phyloP scores from a whole-genome alignment of 2,113 vertebrate genomes.

The Sprattus sprattus region DNA sequence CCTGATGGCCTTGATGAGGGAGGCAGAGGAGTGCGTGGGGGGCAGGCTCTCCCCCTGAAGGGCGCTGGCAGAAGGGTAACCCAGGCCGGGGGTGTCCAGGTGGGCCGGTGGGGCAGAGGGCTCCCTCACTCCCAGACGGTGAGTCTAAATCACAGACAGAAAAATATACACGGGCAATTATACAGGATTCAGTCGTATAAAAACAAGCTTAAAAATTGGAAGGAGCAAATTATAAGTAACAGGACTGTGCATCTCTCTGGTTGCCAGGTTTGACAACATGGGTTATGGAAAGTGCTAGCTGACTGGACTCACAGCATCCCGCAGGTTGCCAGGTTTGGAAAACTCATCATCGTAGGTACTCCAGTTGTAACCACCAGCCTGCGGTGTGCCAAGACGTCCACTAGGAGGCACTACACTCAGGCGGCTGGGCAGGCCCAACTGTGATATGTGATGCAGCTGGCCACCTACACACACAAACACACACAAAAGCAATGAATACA shows the following conservation, averaged over 20 bases:
- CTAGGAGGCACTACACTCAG: slow-evolving; percentile 82
- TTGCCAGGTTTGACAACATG: background rate
- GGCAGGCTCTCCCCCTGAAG: slow-evolving; percentile 80
- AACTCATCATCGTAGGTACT: slow-evolving; percentile 79
- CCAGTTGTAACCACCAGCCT: slow-evolving; percentile 83
- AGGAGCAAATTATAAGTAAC: background rate
- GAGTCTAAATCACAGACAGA: slow-evolving; percentile 84
- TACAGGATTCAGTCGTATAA: too few relatives aligned
- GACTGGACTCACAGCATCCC: slow-evolving; percentile 83
- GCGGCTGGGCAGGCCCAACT: slow-evolving; percentile 86
- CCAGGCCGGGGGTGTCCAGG: slow-evolving; percentile 73
- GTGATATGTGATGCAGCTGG: slow-evolving; percentile 91
- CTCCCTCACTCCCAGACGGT: slow-evolving; percentile 80
- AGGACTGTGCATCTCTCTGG: background rate
- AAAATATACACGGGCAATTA: slow-evolving; percentile 77
- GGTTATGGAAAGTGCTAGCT: background rate
- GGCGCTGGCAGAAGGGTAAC: slow-evolving; percentile 74
- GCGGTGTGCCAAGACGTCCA: slow-evolving; percentile 72
- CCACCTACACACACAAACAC: slow-evolving; percentile 72
- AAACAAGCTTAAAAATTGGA: background rate
- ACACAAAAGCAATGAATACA: slow-evolving; percentile 19
- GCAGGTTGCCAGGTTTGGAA: slow-evolving; percentile 64
- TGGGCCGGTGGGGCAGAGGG: slow-evolving; percentile 78
- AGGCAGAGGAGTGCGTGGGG: slow-evolving; percentile 90
- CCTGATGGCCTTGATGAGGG: slow-evolving; percentile 97